Percentiles rank a stretch among this genome's conserved stretches.
Evolutionary conservation across 2,888 invertebrate genomes (phyloP).

Genomic region (Criorhina ranunculi): DNA sequence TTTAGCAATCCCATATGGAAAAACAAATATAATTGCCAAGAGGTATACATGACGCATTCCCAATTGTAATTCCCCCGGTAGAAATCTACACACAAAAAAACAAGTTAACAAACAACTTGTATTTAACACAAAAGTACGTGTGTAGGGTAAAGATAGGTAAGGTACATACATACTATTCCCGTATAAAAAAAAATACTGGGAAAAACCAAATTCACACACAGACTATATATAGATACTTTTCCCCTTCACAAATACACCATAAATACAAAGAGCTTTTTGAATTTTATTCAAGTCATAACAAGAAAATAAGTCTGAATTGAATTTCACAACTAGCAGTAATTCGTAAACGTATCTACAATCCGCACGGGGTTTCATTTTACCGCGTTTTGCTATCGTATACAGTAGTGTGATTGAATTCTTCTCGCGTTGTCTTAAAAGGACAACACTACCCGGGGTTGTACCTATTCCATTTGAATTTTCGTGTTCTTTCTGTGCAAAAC

Average conservation of each 20-base stretch:
- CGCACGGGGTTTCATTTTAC: constrained; percentile 48
- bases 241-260: constrained; percentile 18
- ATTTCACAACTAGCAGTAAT: constrained; percentile 75
- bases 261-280: constrained; percentile 28
- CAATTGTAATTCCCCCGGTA: constrained; percentile 9
- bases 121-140: neutral
- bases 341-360: constrained; percentile 25
- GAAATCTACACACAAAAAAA: neutral
- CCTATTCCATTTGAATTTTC: neutral
- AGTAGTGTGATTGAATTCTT: constrained; percentile 20
- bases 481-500: neutral
- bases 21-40: neutral
- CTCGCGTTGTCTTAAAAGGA: too few relatives aligned
- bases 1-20: neutral
- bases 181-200: constrained; percentile 45
- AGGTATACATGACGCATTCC: constrained; percentile 15
- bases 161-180: too few relatives aligned
- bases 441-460: constrained; percentile 15
- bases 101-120: neutral
- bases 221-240: neutral
- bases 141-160: too few relatives aligned
- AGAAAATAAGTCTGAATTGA: constrained; percentile 66
- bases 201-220: neutral
- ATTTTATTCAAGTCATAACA: constrained; percentile 55
- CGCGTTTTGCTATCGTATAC: constrained; percentile 28